Percentiles rank a stretch among this genome's conserved stretches.
These are phyloP conservation scores for Oxyura jamaicensis DNA, from an alignment of 2,113 vertebrate species.

Conservation along the genomic window DNA sequence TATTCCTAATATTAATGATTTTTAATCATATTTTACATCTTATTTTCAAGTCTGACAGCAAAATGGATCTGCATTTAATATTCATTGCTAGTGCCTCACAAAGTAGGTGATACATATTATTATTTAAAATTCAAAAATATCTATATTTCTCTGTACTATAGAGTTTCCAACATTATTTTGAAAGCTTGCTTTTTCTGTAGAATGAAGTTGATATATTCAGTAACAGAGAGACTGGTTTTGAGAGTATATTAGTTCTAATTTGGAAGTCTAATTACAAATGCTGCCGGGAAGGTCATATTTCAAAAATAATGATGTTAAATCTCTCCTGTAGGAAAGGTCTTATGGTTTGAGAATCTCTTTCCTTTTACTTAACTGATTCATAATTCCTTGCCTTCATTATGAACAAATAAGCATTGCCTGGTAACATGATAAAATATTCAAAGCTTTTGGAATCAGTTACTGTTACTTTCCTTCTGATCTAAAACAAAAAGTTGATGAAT, in stretches of 20 bases:
- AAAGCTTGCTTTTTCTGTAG: not conserved
- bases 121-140: not conserved
- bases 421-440: conserved; percentile 25
- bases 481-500: conserved; percentile 11
- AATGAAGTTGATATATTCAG: not conserved
- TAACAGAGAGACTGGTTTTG: conserved; percentile 28
- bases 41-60: not conserved
- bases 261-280: conserved; percentile 63
- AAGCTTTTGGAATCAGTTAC: not conserved
- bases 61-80: conserved; percentile 2
- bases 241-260: conserved; percentile 54
- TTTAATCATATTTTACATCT: not conserved
- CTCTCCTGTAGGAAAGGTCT: conserved; percentile 42
- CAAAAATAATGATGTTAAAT: conserved; percentile 65
- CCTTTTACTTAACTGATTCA: not conserved
- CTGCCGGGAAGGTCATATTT: conserved; percentile 58
- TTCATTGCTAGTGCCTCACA: not conserved
- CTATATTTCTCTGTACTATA: not conserved
- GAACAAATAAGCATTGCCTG: not conserved
- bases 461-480: not conserved
- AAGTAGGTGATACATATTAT: not conserved
- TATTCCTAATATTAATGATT: not conserved
- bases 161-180: not conserved
- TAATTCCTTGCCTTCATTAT: not conserved
- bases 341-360: not conserved